These are phyloP conservation scores for Penaeus chinensis DNA, from an alignment of 1,140 invertebrate genomes.

Conservation along the genomic window DNA sequence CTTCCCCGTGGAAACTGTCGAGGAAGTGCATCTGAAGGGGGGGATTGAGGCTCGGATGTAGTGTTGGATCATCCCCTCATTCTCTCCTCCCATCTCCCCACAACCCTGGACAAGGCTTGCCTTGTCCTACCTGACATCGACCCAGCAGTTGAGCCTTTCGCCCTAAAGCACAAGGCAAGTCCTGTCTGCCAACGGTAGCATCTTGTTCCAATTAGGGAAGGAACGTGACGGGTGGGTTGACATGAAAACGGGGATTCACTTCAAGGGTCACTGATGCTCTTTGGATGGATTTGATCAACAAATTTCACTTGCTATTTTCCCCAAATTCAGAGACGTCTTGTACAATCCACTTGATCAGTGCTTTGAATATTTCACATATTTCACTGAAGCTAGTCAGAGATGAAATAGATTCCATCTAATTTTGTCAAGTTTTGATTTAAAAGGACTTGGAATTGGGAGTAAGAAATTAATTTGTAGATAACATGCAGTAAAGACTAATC, in stretches of 20 bases:
- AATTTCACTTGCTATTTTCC: too few relatives aligned
- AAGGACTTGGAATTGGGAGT: too few relatives aligned
- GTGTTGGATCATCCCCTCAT: constrained; percentile 18
- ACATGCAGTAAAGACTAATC: too few relatives aligned
- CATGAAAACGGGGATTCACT: not conserved
- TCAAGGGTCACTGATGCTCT: too few relatives aligned
- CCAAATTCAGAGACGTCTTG: too few relatives aligned
- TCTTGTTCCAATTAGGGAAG: constrained; percentile 48
- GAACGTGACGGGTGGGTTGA: constrained; percentile 32
- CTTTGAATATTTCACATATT: too few relatives aligned
- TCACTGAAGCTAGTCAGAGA: too few relatives aligned
- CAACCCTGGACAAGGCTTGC: constrained; percentile 53
- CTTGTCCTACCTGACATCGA: constrained; percentile 53
- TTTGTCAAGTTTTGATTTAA: too few relatives aligned
- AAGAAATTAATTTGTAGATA: too few relatives aligned
- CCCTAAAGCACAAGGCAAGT: constrained; percentile 58
- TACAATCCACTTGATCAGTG: too few relatives aligned
- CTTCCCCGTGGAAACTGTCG: constrained; percentile 39
- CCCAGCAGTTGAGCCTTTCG: constrained; percentile 56
- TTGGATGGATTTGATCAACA: too few relatives aligned
- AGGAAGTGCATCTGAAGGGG: constrained; percentile 39
- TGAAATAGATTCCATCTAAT: too few relatives aligned
- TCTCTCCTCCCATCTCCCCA: constrained; percentile 44
- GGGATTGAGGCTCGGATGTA: constrained; percentile 23
- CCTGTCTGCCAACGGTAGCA: constrained; percentile 55